Evolutionary conservation across 2,888 invertebrate species (phyloP), one percentile per base, ranked within the genome.

Genomic region (Macrosoma leucophasiata): DNA sequence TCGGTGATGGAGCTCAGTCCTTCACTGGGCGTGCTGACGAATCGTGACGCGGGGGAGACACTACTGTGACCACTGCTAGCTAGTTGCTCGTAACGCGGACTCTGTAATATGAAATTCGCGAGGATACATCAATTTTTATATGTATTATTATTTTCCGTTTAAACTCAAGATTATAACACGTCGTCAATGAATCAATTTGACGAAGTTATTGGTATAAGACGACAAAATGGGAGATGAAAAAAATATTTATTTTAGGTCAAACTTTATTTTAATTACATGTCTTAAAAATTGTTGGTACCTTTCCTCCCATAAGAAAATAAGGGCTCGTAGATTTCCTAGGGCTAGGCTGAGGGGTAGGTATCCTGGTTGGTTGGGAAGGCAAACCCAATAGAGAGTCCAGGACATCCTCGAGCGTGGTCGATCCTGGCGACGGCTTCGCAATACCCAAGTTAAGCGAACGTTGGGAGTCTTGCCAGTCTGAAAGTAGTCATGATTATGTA

Each of bases 361-460:
- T 91, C 68, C 91, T 88, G 60, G 91, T 89, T 49, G 91, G 88
- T 57, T 81, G 82, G 43, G 81, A 74, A 62, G 95, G 92, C 66
- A 95, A 88, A 65, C 95, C 94, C 77, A 96, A 89, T 54, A 96
- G 89, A 48, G 95, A 94, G 79, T 96, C 95, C 79, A 96, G 87
- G 50, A 96, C 96, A 86, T 96, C 96, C 87, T 96, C 96, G 69
- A 96, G 86, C 50, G 96, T 96, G 40, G 95, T 93, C 54, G 93
- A 93, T 62, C 92, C 90, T 28, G 91, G 91, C 62, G 91, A 91
- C 48, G 90, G 90, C 65, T 87, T 86, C 60, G 87, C 81, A 57
- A 87, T 79, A 62, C 79, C 85, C 59, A 84, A 67, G 65, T 82
- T 85, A 62, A 87, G 56, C 50, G 84, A 74, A 43, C 76, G 74